Conservation (phyloP, 2,113 vertebrate genomes). For the Tragelaphus scriptus region DNA sequence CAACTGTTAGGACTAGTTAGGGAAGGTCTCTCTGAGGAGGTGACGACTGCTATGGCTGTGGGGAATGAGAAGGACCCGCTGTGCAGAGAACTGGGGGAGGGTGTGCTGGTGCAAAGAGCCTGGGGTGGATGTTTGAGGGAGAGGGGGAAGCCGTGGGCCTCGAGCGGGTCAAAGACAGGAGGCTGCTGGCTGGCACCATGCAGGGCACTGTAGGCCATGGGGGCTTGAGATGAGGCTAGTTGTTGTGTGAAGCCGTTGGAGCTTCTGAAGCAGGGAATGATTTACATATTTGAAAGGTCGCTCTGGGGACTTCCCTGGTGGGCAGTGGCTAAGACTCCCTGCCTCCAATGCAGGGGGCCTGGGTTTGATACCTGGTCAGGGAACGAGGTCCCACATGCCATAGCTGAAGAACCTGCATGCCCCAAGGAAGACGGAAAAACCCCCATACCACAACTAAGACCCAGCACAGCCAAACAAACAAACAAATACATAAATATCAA, state of each 20-base stretch:
- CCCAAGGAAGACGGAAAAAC: neutral
- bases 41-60: neutral
- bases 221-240: neutral
- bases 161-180: neutral
- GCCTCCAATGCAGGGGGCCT: neutral
- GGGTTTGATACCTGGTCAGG: neutral
- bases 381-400: neutral
- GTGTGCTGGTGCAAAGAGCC: neutral
- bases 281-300: neutral
- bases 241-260: neutral
- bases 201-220: neutral
- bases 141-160: rapidly evolving
- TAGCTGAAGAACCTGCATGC: neutral
- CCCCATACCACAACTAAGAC: neutral
- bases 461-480: neutral
- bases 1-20: neutral
- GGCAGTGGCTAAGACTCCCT: neutral
- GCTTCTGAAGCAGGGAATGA: neutral
- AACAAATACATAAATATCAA: neutral
- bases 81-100: neutral
- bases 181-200: too few relatives aligned
- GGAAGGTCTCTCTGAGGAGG: neutral
- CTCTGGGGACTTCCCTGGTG: neutral
- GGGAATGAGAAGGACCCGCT: neutral
- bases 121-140: neutral